Conservation (phyloP, 1,140 invertebrate species). For the Drosophila ambigua region DNA sequence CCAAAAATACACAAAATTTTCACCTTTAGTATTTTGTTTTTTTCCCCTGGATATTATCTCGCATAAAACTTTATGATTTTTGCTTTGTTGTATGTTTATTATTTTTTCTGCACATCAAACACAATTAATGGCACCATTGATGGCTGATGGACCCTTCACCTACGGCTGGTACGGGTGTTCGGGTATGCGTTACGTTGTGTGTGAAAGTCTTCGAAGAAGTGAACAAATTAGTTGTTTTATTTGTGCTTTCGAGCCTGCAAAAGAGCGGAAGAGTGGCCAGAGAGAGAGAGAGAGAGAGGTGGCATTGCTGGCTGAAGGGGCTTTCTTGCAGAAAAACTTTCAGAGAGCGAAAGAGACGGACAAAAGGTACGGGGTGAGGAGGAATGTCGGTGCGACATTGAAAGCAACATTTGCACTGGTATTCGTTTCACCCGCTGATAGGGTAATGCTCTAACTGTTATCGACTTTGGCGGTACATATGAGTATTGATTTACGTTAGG, state of each 20-base stretch:
- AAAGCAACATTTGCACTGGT: conserved; percentile 36
- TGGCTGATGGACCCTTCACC: conserved; percentile 26
- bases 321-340: conserved; percentile 32
- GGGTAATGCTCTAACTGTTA: conserved; percentile 64
- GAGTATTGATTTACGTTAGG: conserved; percentile 53
- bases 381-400: conserved; percentile 54
- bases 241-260: conserved; percentile 13
- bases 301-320: conserved; percentile 31
- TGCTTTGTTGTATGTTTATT: conserved; percentile 40
- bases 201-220: conserved; percentile 60
- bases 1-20: conserved; percentile 42
- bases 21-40: conserved; percentile 35
- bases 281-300: conserved; percentile 1
- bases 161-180: not conserved
- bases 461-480: conserved; percentile 23
- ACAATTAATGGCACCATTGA: conserved; percentile 50
- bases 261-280: conserved; percentile 1
- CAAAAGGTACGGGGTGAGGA: conserved; percentile 4
- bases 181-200: conserved; percentile 16
- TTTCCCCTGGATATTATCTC: not conserved
- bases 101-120: conserved; percentile 49
- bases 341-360: conserved; percentile 24
- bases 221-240: conserved; percentile 26
- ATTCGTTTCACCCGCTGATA: conserved; percentile 51
- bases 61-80: conserved; percentile 35